Evolutionary conservation across 2,113 vertebrate genomes (phyloP).

Genomic region (Girardinichthys multiradiatus): DNA sequence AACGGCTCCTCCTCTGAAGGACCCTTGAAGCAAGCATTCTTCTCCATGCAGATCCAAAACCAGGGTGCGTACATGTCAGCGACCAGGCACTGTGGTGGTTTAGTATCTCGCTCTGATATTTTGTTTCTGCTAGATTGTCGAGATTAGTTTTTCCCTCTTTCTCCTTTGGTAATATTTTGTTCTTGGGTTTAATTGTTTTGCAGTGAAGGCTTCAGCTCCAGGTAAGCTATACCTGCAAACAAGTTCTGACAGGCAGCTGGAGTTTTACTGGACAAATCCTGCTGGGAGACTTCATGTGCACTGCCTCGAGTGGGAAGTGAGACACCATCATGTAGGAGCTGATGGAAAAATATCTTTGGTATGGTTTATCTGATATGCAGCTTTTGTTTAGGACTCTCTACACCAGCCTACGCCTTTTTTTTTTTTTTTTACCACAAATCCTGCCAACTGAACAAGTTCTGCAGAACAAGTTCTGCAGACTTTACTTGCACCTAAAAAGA

Average conservation of each 20-base stretch:
- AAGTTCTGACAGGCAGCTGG: slow-evolving; percentile 53
- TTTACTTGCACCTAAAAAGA: background rate
- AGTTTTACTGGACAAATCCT: slow-evolving; percentile 77
- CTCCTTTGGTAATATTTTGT: background rate
- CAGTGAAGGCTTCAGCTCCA: slow-evolving; percentile 80
- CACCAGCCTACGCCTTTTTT: background rate
- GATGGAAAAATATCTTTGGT: slow-evolving; percentile 35
- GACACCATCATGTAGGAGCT: slow-evolving; percentile 54
- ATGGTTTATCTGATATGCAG: background rate
- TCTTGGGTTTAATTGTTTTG: background rate
- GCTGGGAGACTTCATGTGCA: slow-evolving; percentile 63
- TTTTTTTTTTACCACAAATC: no score
- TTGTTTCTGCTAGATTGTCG: no score
- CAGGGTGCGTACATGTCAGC: slow-evolving; percentile 73
- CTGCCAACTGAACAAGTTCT: background rate
- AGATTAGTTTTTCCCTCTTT: background rate
- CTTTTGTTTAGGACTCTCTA: background rate
- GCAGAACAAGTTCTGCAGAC: background rate
- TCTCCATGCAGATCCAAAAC: slow-evolving; percentile 85
- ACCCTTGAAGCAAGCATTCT: slow-evolving; percentile 69
- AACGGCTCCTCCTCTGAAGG: slow-evolving; percentile 80
- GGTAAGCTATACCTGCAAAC: slow-evolving; percentile 63
- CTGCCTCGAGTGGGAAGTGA: slow-evolving; percentile 87
- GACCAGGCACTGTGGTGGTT: background rate
- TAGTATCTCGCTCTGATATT: background rate